Percentiles rank a stretch among this genome's conserved stretches.
Conservation (phyloP, 2,888 invertebrate genomes). For the Pseudeuparius sepicola region DNA sequence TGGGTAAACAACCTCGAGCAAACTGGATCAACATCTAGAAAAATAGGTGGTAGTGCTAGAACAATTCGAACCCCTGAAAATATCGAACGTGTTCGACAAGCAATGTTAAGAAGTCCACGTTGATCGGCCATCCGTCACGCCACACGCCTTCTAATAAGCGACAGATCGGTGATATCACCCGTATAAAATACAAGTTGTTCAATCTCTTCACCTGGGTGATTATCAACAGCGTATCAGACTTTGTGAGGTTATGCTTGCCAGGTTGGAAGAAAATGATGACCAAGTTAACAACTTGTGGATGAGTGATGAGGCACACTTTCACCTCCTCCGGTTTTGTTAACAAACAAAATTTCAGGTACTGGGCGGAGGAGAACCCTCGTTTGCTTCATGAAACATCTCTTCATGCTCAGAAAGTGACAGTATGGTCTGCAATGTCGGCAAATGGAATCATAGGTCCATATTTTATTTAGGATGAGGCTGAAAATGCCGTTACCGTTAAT, state of each 20-base stretch:
- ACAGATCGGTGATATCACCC: conserved; percentile 17
- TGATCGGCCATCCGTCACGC: conserved; percentile 9
- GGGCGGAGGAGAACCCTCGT: conserved; percentile 15
- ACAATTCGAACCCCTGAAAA: conserved; percentile 10
- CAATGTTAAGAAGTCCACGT: conserved; percentile 11
- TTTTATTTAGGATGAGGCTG: conserved; percentile 16
- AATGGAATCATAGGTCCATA: conserved; percentile 11
- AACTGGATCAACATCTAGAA: conserved; percentile 16
- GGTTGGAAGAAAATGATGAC: conserved; percentile 18
- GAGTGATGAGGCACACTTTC: conserved; percentile 17
- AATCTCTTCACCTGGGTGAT: conserved; percentile 17
- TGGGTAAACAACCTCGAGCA: conserved; percentile 20
- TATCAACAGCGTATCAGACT: conserved; percentile 15
- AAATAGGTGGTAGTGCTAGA: conserved; percentile 16
- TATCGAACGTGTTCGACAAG: conserved; percentile 9
- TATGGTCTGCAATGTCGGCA: conserved; percentile 15
- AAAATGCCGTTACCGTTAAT: conserved; percentile 16
- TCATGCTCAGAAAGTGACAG: conserved; percentile 15
- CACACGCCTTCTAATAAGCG: conserved; percentile 13
- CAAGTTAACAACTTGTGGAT: conserved; percentile 16
- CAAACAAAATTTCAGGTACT: conserved; percentile 17
- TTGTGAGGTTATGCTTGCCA: conserved; percentile 17
- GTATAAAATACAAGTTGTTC: conserved; percentile 17
- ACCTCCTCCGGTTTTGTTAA: conserved; percentile 17
- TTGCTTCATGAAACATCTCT: conserved; percentile 16